phyloP scores from a whole-genome alignment of 1,140 invertebrate genomes.

The Marisa cornuarietis region DNA sequence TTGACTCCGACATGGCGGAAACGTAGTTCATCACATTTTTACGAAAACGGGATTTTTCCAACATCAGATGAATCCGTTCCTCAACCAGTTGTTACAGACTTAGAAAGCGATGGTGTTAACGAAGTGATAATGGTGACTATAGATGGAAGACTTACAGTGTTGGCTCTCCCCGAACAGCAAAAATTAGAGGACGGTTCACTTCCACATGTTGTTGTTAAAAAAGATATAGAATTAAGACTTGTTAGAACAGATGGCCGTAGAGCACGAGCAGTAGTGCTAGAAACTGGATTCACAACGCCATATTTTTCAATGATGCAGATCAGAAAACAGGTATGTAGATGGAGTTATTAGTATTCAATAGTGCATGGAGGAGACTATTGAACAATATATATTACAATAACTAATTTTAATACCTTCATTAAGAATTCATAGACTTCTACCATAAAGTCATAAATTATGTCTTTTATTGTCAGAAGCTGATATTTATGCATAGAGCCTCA shows the following conservation, averaged over 20 bases:
- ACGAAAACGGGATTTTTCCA: conserved; percentile 48
- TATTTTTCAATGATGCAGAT: conserved; percentile 54
- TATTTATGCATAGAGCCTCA: no score
- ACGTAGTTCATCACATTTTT: conserved; percentile 42
- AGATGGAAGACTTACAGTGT: conserved; percentile 42
- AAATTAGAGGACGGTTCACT: conserved; percentile 44
- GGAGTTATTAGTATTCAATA: background rate
- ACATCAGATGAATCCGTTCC: conserved; percentile 46
- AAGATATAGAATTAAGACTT: conserved; percentile 39
- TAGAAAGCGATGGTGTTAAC: conserved; percentile 57
- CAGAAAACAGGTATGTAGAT: conserved; percentile 50
- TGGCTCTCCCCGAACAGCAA: conserved; percentile 38
- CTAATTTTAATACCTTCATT: background rate
- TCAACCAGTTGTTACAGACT: conserved; percentile 50
- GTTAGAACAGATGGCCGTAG: conserved; percentile 29
- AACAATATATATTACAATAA: background rate
- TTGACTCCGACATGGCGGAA: conserved; percentile 56
- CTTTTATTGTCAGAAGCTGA: no score
- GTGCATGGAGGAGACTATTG: background rate
- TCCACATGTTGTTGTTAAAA: conserved; percentile 51
- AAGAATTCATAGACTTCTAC: background rate
- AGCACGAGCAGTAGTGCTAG: conserved; percentile 46
- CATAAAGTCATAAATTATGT: background rate
- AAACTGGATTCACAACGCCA: conserved; percentile 47
- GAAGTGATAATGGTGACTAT: conserved; percentile 55